phyloP scores from a whole-genome alignment of 2,113 vertebrate genomes.

The Guaruba guarouba region DNA sequence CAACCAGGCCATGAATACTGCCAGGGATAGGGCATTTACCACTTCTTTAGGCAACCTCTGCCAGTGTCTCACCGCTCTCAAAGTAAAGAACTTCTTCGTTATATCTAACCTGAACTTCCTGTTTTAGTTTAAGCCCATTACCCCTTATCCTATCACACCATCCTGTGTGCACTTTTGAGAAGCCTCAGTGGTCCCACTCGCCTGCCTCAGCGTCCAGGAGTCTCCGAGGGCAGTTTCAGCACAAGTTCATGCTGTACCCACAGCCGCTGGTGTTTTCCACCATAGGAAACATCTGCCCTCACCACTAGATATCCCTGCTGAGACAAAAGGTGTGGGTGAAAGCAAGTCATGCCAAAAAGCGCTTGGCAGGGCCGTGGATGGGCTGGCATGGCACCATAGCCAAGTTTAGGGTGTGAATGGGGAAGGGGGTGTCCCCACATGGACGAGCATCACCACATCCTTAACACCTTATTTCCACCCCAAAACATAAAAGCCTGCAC shows the following conservation, averaged over 20 bases:
- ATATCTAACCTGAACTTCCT: background rate
- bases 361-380: accelerated
- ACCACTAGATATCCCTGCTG: accelerated
- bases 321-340: background rate
- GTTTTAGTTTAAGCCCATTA: background rate
- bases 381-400: background rate
- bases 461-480: background rate
- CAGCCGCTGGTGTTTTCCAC: background rate
- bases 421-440: background rate
- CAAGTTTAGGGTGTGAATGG: background rate
- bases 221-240: background rate
- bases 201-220: no score
- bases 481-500: background rate
- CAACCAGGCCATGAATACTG: background rate
- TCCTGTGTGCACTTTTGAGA: accelerated
- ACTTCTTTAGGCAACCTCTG: background rate
- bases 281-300: background rate
- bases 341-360: background rate
- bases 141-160: background rate
- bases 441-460: background rate
- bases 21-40: background rate
- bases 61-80: background rate
- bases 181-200: background rate
- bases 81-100: background rate
- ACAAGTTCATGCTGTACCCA: background rate